Evolutionary conservation across 2,888 invertebrate genomes (phyloP).

Genomic region (Tenthredo mesomela): DNA sequence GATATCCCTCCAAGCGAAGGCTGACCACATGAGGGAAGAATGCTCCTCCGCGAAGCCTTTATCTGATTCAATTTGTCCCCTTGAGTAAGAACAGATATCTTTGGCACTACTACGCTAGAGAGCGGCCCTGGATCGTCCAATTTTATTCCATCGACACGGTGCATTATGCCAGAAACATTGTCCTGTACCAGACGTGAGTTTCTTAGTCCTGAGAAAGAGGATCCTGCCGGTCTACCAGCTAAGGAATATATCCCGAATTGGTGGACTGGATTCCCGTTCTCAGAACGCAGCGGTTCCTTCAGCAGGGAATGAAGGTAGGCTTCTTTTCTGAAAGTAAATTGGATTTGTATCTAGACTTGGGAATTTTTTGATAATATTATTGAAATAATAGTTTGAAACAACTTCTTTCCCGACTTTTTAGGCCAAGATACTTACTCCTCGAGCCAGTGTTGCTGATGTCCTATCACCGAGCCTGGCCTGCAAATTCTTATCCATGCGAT

Average conservation of each 20-base stretch:
- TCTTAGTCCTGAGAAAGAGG: constrained; percentile 62
- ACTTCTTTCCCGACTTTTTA: not conserved
- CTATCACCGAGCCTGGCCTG: constrained; percentile 93
- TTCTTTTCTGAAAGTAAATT: constrained; percentile 68
- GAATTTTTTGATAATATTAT: not conserved
- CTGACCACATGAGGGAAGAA: constrained; percentile 64
- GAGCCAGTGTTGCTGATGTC: constrained; percentile 90
- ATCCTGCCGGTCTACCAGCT: constrained; percentile 62
- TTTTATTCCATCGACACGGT: constrained; percentile 75
- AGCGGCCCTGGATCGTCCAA: constrained; percentile 69
- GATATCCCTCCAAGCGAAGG: constrained; percentile 64
- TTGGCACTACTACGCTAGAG: constrained; percentile 58
- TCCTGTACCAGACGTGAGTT: constrained; percentile 67
- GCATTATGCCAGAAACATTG: constrained; percentile 75
- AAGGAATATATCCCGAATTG: constrained; percentile 74
- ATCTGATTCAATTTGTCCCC: constrained; percentile 81
- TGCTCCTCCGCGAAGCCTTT: constrained; percentile 70
- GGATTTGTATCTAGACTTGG: not conserved
- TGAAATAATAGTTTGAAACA: not conserved
- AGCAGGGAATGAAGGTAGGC: constrained; percentile 68
- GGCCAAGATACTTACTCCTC: constrained; percentile 73
- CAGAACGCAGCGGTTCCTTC: constrained; percentile 69
- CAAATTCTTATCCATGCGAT: constrained; percentile 95
- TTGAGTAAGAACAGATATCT: constrained; percentile 75
- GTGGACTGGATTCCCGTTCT: constrained; percentile 74